Evolutionary conservation across 2,888 invertebrate species (phyloP).

Genomic region (Harpalus rubripes): DNA sequence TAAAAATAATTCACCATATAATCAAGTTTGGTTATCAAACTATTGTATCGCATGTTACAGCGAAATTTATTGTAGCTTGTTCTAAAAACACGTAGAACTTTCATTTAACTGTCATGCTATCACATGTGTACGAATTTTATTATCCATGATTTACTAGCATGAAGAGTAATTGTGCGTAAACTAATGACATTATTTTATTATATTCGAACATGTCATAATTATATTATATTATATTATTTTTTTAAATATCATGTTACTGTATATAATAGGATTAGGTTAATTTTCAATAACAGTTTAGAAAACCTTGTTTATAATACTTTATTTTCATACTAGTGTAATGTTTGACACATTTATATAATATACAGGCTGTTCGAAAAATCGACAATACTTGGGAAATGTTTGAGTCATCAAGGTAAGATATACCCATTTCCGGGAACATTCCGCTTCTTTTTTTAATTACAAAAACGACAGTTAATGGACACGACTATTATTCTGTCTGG

Average conservation of each 20-base stretch:
- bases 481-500: too few species aligned
- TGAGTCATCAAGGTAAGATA: too few species aligned
- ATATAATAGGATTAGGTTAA: background rate
- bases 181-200: conserved; percentile 24
- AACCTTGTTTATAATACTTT: background rate
- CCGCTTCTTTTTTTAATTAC: too few species aligned
- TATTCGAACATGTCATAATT: conserved; percentile 4
- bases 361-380: background rate
- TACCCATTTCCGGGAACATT: too few species aligned
- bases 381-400: too few species aligned
- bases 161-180: conserved; percentile 9
- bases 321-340: background rate
- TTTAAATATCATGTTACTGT: conserved; percentile 17
- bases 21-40: conserved; percentile 8
- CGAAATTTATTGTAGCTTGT: conserved; percentile 39
- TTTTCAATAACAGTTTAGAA: background rate
- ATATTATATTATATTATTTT: conserved; percentile 22
- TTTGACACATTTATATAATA: background rate
- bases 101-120: conserved; percentile 20
- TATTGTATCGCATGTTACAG: conserved; percentile 41
- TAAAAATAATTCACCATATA: conserved; percentile 39
- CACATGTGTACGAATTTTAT: background rate
- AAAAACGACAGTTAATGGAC: too few species aligned
- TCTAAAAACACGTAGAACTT: background rate
- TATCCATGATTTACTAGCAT: conserved; percentile 32